Base-by-base conservation (phyloP, 2,888 invertebrate genomes). In the Dysmachus trigonus region DNA sequence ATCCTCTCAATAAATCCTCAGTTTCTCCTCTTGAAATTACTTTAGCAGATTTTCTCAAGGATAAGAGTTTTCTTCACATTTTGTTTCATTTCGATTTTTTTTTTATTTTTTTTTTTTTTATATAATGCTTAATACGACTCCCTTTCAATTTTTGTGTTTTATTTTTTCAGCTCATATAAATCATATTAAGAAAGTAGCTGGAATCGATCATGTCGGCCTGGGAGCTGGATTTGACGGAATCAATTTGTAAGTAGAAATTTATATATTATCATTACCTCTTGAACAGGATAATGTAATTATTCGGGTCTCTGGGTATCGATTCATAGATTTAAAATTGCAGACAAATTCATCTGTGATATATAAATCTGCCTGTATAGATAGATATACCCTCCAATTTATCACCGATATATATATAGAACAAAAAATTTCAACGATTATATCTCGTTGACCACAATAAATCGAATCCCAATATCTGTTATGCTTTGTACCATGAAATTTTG, bases 141-240 rank as follows among this genome's bases (percentile, higher is more conserved):
- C 62, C 27, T 27, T 62, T 62, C 62, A 3, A 22, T 22, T 41
- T 62, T 53, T 53, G n/a, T n/a, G n/a, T n/a, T n/a, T n/a, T n/a
- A n/a, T n/a, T 79, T 77, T 62, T 88, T 87, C 94, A 97, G 97
- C 96, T 89, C 97, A 97, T 93, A 97, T 97, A 93, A 97, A 97
- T 94, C 97, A 97, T 93, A 96, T 97, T 91, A 94, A 96, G 90
- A 95, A 95, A 90, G 94, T 96, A 88, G 97, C 97, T 87, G 97
- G 97, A 88, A 95, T 97, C 90, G 97, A 97, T 93, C 95, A 96
- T 92, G 96, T 97, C 87, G 97, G 97, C 82, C 94, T 97, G 88
- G 97, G 97, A 88, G 97, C 97, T 87, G 97, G 97, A 89, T 97
- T 96, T 93, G 97, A 97, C 91, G 97, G 97, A 90, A 97, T 97